Evolutionary conservation across 2,888 invertebrate species (phyloP), one percentile per base, ranked within the genome.

Genomic region (Yponomeuta sedellus): DNA sequence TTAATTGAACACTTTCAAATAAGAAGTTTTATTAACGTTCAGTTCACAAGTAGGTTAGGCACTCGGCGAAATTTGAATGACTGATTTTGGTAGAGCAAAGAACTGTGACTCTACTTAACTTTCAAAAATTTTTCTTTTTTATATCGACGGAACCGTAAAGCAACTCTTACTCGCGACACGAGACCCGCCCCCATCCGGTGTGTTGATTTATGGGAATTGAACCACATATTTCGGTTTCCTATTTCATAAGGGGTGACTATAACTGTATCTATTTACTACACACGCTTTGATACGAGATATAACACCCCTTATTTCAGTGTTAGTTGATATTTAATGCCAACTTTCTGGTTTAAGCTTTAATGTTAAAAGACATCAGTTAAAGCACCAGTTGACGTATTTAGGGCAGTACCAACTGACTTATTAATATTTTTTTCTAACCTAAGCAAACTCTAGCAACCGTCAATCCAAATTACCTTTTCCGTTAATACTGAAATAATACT

Each of bases 201-300:
- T 71, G 66, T 77, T 83, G 83, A 87, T 85, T 86, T 83, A 86
- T 79, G 74, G 78, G 80, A 79, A 78, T 76, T 73, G 72, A 78
- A 79, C 77, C 82, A 83, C 86, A 73, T 77, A 80, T 87, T 87
- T 82, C 83, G 80, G 85, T 73, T 74, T 87, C 79, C 67, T 71
- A 75, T 86, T 83, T 74, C 85, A 72, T 52, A 74, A 72, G 87
- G 86, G 86, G 61, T 61, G 63, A 63, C 63, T 52, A 52, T 52
- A 52, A 12, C 44, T 12, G 44, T 52, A 52, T 52, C 12, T 52
- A 52, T 52, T 52, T 52, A 52, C 44, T 16, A 52, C 44, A 16
- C 34, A 16, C 16, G 12, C 44, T 52, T 52, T 52, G 44, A 52
- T 52, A 52, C 16, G 16, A 16, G 44, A 52, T 52, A 52, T 52